Base-by-base conservation (phyloP, 1,140 invertebrate genomes). In the Antheraea mylitta region DNA sequence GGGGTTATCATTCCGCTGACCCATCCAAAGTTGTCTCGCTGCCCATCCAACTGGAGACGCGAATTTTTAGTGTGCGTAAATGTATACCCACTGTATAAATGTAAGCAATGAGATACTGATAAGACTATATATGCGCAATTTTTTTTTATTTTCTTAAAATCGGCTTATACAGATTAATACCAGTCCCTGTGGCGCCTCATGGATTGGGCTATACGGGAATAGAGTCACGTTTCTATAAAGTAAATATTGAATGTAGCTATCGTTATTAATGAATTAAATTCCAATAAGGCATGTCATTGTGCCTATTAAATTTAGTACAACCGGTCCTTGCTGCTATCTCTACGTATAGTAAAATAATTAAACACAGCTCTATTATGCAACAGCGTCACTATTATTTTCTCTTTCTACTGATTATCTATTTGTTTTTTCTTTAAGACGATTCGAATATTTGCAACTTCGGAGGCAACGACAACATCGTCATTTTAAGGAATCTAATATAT, bases 1-100 rank as follows among this genome's bases (percentile, higher is more conserved):
- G 75, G 73, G 90, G 90, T 92, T 92, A 92, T 90, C 88, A 77
- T 60, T 58, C 18, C 71, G 67, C 59, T 80, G 81, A 79, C 76
- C 79, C 73, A 66, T 59, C 73, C 72, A 83, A 79, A 80, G 80
- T 74, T 79, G 85, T 73, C 81, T 82, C 80, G 62, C 37, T 69
- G 74, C 64, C 74, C 75, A 73, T 73, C 72, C 70, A 71, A 75
- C 73, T 61, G 63, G 22, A 70, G 64, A 72, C 64, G 76, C 75
- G 66, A 82, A 75, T 85, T 83, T 80, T 81, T 74, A 60, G 59
- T 65, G 42, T 71, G 70, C 22, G 37, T 58, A 10, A 66, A 36
- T 58, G 22, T 11, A 16, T 53, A 53, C 45, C 7, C 45, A 53
- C 11, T 16, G 16, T 53, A 53, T 16, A 16, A 13, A 16, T 53